Conservation (phyloP, 2,797 vertebrate species). For the Hemibagrus guttatus region DNA sequence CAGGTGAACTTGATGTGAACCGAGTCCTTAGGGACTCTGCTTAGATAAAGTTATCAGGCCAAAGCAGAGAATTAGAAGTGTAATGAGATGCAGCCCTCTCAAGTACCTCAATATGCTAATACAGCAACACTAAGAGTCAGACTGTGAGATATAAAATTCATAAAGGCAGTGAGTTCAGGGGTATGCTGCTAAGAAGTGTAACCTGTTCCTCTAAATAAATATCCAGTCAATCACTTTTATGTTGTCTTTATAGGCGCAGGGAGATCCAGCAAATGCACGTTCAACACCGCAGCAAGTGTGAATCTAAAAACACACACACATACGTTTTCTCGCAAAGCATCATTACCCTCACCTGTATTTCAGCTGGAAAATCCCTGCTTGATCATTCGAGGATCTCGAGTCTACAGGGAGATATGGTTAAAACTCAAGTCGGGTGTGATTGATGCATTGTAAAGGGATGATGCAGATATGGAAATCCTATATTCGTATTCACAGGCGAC, state of each 20-base stretch:
- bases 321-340: neutral
- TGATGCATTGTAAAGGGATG: slow-evolving; percentile 52
- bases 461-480: slow-evolving; percentile 49
- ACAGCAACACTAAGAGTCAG: slow-evolving; percentile 6
- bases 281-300: slow-evolving; percentile 23
- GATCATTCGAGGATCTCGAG: slow-evolving; percentile 36
- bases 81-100: slow-evolving; percentile 37
- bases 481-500: slow-evolving; percentile 50
- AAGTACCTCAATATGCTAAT: slow-evolving; percentile 33
- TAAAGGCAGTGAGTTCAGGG: slow-evolving; percentile 16
- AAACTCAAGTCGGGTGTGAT: slow-evolving; percentile 38
- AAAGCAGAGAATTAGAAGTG: slow-evolving; percentile 15
- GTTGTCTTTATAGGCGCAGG: neutral
- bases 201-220: slow-evolving; percentile 28
- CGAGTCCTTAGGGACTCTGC: neutral
- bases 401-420: slow-evolving; percentile 44
- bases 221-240: slow-evolving; percentile 23
- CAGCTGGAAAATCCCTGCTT: slow-evolving; percentile 43
- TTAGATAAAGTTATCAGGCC: slow-evolving; percentile 9
- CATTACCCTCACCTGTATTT: slow-evolving; percentile 36
- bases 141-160: slow-evolving; percentile 30
- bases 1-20: slow-evolving; percentile 27
- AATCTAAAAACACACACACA: neutral
- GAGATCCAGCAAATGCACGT: slow-evolving; percentile 4
- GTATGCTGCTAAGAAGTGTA: slow-evolving; percentile 20